These are phyloP conservation scores for Psylliodes chrysocephalus DNA, from an alignment of 2,888 invertebrate genomes.

Conservation along the genomic window DNA sequence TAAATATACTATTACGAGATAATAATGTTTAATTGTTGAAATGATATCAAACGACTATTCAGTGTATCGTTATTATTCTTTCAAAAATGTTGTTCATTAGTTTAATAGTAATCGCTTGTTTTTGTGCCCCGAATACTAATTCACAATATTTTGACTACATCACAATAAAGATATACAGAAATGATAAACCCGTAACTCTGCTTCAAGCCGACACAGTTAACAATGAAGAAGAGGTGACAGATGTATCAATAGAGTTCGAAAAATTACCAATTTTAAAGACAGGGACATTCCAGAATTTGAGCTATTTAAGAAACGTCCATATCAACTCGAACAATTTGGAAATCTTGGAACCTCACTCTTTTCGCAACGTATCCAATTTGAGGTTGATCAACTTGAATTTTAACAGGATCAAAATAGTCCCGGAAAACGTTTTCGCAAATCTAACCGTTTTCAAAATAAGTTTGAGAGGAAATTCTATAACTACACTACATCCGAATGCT, in stretches of 20 bases:
- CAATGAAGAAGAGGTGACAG: slow-evolving; percentile 41
- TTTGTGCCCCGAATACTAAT: not conserved
- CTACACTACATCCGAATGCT: slow-evolving; percentile 35
- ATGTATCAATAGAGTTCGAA: slow-evolving; percentile 47
- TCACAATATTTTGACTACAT: slow-evolving; percentile 32
- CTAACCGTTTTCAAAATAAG: slow-evolving; percentile 42
- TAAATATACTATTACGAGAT: too few relatives aligned
- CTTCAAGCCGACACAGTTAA: slow-evolving; percentile 42
- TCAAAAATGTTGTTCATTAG: slow-evolving; percentile 3
- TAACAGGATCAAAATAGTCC: slow-evolving; percentile 7
- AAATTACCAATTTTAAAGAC: slow-evolving; percentile 41
- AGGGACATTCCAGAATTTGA: slow-evolving; percentile 44
- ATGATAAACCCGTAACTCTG: slow-evolving; percentile 29
- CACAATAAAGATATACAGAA: slow-evolving; percentile 37
- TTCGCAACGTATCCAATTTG: slow-evolving; percentile 43
- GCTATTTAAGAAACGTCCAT: slow-evolving; percentile 40
- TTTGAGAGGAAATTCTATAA: slow-evolving; percentile 45
- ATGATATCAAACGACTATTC: too few relatives aligned
- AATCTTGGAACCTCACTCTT: slow-evolving; percentile 40
- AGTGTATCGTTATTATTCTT: not conserved
- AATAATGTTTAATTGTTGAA: too few relatives aligned
- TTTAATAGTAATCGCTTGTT: not conserved
- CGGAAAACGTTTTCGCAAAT: slow-evolving; percentile 42
- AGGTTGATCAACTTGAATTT: slow-evolving; percentile 40
- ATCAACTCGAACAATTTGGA: slow-evolving; percentile 36